Conservation (phyloP, 2,113 vertebrate species). For the Riparia riparia region DNA sequence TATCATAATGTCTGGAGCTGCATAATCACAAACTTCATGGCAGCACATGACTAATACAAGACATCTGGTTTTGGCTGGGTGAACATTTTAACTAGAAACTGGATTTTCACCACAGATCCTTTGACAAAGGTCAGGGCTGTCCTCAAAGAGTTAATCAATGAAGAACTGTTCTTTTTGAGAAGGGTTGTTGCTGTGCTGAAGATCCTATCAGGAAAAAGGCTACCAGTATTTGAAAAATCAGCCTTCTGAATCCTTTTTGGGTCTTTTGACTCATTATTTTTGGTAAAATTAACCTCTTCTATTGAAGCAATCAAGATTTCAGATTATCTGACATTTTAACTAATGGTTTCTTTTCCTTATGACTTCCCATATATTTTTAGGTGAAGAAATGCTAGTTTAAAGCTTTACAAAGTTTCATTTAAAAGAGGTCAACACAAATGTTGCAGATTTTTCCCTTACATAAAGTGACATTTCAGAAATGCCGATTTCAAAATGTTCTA, state of each 20-base stretch:
- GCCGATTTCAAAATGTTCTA: background rate
- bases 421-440: background rate
- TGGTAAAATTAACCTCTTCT: background rate
- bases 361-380: background rate
- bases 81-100: background rate
- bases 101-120: background rate
- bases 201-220: background rate
- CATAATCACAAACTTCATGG: background rate
- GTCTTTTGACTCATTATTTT: background rate
- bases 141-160: background rate
- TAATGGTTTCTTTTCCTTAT: background rate
- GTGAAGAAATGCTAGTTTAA: background rate
- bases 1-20: background rate
- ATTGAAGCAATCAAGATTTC: background rate
- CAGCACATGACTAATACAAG: background rate
- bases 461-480: background rate
- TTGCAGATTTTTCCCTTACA: background rate
- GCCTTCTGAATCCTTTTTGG: background rate
- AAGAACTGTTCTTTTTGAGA: background rate
- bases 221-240: background rate
- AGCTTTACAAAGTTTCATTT: background rate
- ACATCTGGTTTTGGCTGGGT: background rate
- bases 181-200: background rate
- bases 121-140: background rate
- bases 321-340: slow-evolving; percentile 9